Percentiles rank a stretch among this genome's conserved stretches.
Evolutionary conservation across 2,797 vertebrate genomes (phyloP).

Genomic region (Glyptemys insculpta): DNA sequence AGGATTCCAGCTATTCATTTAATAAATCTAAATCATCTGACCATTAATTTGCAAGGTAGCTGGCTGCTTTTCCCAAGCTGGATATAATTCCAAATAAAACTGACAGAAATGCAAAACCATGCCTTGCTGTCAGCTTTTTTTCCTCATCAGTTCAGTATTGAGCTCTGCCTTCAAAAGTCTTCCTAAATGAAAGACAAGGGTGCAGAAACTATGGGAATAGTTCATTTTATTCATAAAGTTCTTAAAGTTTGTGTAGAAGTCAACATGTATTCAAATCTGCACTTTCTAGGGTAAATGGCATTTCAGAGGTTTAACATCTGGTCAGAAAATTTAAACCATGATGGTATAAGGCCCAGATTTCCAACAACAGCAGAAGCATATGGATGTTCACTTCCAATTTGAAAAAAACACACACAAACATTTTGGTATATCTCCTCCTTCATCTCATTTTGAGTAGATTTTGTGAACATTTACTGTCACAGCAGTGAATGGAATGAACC

Average conservation of each 20-base stretch:
- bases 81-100: conserved; percentile 37
- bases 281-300: conserved; percentile 57
- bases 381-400: conserved; percentile 15
- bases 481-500: not conserved
- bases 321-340: conserved; percentile 53
- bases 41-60: conserved; percentile 34
- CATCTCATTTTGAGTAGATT: conserved; percentile 14
- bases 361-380: not conserved
- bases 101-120: conserved; percentile 38
- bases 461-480: not conserved
- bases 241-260: conserved; percentile 46
- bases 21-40: conserved; percentile 33
- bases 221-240: conserved; percentile 60
- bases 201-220: conserved; percentile 52
- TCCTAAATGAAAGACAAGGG: conserved; percentile 55
- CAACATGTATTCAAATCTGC: conserved; percentile 65
- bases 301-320: conserved; percentile 42
- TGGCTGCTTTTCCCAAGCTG: conserved; percentile 39
- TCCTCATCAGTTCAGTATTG: not conserved
- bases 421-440: not conserved
- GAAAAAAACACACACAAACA: not conserved
- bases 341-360: conserved; percentile 28
- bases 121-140: not conserved
- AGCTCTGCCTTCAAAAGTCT: conserved; percentile 45
- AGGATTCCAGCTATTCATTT: conserved; percentile 20